phyloP scores from a whole-genome alignment of 2,797 vertebrate genomes.

The Platyrinchus mystaceus region DNA sequence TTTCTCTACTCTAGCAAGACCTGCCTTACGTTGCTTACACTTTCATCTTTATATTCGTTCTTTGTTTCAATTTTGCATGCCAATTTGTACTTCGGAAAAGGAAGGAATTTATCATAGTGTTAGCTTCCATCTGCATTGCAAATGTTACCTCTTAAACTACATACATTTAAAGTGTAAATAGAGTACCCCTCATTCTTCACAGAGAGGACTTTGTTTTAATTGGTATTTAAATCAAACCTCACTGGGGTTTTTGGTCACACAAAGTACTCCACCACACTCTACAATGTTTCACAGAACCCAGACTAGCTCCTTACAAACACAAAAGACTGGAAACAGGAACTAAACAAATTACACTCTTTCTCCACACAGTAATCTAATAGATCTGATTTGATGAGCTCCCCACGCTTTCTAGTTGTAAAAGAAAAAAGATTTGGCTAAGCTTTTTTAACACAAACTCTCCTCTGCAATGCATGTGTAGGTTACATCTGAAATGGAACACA shows the following conservation, averaged over 20 bases:
- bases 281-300: neutral
- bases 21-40: neutral
- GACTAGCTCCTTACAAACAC: neutral
- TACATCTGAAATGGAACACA: slow-evolving; percentile 18
- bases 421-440: neutral
- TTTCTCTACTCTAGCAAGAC: neutral
- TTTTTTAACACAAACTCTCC: neutral
- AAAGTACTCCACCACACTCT: neutral
- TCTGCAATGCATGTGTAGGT: neutral
- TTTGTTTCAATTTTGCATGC: slow-evolving; percentile 25
- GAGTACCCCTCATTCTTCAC: neutral
- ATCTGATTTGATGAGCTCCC: neutral
- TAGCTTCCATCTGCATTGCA: neutral
- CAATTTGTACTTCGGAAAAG: neutral
- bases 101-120: neutral
- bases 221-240: slow-evolving; percentile 12
- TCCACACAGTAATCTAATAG: neutral
- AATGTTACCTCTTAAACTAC: neutral
- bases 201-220: neutral
- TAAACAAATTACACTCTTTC: neutral
- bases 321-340: neutral
- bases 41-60: neutral
- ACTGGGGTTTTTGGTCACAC: neutral
- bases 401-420: neutral
- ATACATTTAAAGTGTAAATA: neutral